Evolutionary conservation across 2,113 vertebrate species (phyloP).

Genomic region (Hemiscyllium ocellatum): DNA sequence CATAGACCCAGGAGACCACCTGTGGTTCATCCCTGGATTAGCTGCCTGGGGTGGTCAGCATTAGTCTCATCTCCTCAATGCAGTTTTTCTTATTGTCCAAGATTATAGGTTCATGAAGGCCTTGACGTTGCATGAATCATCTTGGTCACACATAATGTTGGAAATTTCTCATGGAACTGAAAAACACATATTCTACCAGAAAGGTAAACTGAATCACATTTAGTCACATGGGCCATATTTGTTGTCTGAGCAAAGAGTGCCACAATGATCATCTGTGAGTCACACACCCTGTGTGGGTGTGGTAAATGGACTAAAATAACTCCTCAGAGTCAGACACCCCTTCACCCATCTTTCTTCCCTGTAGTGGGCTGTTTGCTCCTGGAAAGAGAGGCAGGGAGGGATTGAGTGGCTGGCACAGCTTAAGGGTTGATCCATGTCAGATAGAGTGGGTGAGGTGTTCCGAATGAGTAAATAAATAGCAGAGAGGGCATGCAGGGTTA

Average conservation of each 20-base stretch:
- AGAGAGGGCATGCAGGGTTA: too few relatives aligned
- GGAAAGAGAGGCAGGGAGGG: too few relatives aligned
- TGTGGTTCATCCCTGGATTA: too few relatives aligned
- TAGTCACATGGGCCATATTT: neutral
- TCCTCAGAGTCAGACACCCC: too few relatives aligned
- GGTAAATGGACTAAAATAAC: neutral
- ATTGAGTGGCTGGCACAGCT: too few relatives aligned
- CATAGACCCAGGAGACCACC: too few relatives aligned
- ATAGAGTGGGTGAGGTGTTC: too few relatives aligned
- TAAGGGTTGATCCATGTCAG: too few relatives aligned
- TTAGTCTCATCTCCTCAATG: neutral
- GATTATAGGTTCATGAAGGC: neutral
- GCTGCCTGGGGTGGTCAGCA: too few relatives aligned
- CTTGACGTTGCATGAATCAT: neutral
- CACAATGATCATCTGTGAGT: neutral
- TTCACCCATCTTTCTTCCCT: too few relatives aligned
- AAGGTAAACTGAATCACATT: neutral
- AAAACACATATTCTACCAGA: neutral
- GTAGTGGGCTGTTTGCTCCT: too few relatives aligned
- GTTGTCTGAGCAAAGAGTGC: neutral
- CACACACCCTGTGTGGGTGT: neutral
- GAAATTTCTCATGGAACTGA: neutral
- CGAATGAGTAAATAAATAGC: too few relatives aligned
- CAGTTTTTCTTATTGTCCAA: neutral
- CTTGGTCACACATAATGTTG: neutral